Conservation (phyloP, 2,113 vertebrate species). For the Mormyrus lacerda region DNA sequence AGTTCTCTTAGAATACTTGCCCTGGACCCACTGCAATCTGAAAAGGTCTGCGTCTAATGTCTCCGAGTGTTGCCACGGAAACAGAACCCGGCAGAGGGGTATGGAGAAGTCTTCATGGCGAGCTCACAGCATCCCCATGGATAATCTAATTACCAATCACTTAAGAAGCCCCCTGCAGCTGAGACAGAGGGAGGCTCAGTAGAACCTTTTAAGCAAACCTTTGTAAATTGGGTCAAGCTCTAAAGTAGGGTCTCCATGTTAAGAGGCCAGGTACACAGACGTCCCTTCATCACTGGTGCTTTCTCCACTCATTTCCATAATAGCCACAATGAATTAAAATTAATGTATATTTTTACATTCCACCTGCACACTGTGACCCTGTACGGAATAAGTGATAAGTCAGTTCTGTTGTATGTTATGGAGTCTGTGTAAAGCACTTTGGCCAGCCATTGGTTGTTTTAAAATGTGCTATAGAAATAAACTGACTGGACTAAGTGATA, state of each 20-base stretch:
- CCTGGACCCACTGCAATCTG: neutral
- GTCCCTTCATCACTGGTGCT: slow-evolving; percentile 14
- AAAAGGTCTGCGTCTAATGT: neutral
- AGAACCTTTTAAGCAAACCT: slow-evolving; percentile 39
- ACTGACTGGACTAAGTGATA: neutral
- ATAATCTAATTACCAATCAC: slow-evolving; percentile 57
- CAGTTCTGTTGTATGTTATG: too few relatives aligned
- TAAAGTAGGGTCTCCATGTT: neutral
- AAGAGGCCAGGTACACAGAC: slow-evolving; percentile 12
- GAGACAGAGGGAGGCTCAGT: slow-evolving; percentile 40
- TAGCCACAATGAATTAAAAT: neutral
- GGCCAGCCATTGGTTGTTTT: too few relatives aligned
- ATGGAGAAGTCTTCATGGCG: neutral
- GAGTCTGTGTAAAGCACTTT: too few relatives aligned
- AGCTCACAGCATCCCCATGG: slow-evolving; percentile 51
- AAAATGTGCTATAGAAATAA: too few relatives aligned
- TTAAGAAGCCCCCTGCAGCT: slow-evolving; percentile 32
- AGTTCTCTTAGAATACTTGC: neutral
- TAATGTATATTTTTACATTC: neutral
- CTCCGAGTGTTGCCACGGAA: neutral
- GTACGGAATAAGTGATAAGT: neutral
- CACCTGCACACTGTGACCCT: neutral
- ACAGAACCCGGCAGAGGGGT: neutral
- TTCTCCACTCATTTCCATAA: slow-evolving; percentile 4
- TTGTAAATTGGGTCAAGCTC: slow-evolving; percentile 8